Percentiles rank a stretch among this genome's conserved stretches.
These are phyloP conservation scores for Procambarus virginalis DNA, from an alignment of 1,140 invertebrate species.

Conservation along the genomic window DNA sequence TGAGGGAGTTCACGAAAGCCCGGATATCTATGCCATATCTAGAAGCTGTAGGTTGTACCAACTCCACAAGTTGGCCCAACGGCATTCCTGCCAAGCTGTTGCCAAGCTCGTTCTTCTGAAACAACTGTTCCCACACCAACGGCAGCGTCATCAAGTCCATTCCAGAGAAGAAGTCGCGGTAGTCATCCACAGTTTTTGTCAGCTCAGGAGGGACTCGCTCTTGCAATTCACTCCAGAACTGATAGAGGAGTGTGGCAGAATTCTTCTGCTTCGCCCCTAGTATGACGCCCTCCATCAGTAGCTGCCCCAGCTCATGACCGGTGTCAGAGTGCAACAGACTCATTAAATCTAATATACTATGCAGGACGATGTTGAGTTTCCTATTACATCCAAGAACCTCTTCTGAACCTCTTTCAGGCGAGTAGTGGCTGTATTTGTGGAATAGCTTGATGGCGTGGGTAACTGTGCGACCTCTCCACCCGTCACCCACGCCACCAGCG, in stretches of 20 bases:
- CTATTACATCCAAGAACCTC: slow-evolving; percentile 30
- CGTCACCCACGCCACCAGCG: not conserved
- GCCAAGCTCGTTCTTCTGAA: slow-evolving; percentile 37
- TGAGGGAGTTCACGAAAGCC: slow-evolving; percentile 34
- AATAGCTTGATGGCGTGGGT: not conserved
- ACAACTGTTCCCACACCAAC: slow-evolving; percentile 18
- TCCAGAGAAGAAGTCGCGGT: slow-evolving; percentile 23
- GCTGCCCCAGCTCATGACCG: slow-evolving; percentile 11
- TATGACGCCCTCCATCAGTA: slow-evolving; percentile 42
- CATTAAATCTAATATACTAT: slow-evolving; percentile 16
- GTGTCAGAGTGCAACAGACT: slow-evolving; percentile 5
- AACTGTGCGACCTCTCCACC: not conserved
- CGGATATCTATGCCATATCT: slow-evolving; percentile 50
- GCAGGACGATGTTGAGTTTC: slow-evolving; percentile 7
- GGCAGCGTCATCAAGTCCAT: slow-evolving; percentile 20
- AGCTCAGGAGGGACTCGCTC: slow-evolving; percentile 19
- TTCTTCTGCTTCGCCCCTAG: slow-evolving; percentile 41
- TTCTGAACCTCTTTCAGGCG: slow-evolving; percentile 11
- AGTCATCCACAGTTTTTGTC: slow-evolving; percentile 3
- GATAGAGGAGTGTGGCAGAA: not conserved
- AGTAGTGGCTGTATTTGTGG: not conserved
- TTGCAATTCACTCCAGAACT: slow-evolving; percentile 39
- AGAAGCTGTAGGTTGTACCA: slow-evolving; percentile 47
- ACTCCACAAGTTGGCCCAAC: slow-evolving; percentile 50
- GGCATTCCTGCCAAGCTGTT: slow-evolving; percentile 47